These are phyloP conservation scores for Esox niger DNA, from an alignment of 2,113 vertebrate genomes.

Conservation along the genomic window DNA sequence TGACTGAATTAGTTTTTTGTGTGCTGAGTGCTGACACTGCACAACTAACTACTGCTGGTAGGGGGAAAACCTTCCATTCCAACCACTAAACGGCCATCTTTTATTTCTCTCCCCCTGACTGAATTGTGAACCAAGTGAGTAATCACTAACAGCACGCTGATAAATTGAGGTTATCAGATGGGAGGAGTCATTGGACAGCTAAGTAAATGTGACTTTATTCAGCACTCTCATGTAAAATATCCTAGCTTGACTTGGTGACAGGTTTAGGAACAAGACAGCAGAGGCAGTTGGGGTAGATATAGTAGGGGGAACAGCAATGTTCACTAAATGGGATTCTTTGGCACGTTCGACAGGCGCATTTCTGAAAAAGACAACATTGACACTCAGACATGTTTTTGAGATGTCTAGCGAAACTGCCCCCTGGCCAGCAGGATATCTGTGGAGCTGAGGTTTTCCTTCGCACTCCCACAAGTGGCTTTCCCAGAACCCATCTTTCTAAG, in stretches of 20 bases:
- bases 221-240: too few relatives aligned
- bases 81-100: slow-evolving; percentile 38
- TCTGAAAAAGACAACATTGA: neutral
- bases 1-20: slow-evolving; percentile 42
- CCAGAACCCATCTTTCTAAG: too few relatives aligned
- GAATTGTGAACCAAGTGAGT: slow-evolving; percentile 56
- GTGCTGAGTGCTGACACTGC: slow-evolving; percentile 47
- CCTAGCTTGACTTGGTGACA: too few relatives aligned
- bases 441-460: neutral
- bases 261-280: too few relatives aligned
- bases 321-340: too few relatives aligned
- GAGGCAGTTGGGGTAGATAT: too few relatives aligned
- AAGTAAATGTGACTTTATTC: neutral
- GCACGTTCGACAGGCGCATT: too few relatives aligned
- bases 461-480: neutral
- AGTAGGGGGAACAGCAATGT: too few relatives aligned
- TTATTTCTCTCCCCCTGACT: slow-evolving; percentile 36
- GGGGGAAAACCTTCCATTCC: slow-evolving; percentile 17
- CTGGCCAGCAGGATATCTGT: neutral
- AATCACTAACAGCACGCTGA: slow-evolving; percentile 57
- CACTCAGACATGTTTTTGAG: neutral
- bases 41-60: slow-evolving; percentile 37
- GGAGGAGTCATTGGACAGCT: slow-evolving; percentile 1
- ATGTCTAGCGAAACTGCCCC: neutral
- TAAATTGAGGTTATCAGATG: slow-evolving; percentile 5